Evolutionary conservation across 1,140 invertebrate species (phyloP).

Genomic region (Macrosteles quadrilineatus): DNA sequence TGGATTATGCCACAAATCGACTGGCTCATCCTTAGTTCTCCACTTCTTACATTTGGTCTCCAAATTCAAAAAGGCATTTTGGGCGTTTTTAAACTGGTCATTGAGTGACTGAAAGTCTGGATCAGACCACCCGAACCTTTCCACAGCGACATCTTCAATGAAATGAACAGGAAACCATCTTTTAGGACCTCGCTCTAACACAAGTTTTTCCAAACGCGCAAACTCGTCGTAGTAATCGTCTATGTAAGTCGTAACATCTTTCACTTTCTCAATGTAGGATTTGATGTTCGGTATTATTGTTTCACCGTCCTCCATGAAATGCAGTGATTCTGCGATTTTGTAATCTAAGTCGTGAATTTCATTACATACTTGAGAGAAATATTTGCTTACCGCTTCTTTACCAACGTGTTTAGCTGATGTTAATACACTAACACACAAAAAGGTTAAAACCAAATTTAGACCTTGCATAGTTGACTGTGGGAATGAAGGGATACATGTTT

Average conservation of each 20-base stretch:
- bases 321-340: background rate
- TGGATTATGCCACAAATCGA: no score
- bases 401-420: background rate
- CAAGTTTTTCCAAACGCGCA: background rate
- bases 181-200: background rate
- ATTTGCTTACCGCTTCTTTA: slow-evolving; percentile 2
- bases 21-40: background rate
- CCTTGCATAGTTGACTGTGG: no score
- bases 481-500: no score
- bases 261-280: background rate
- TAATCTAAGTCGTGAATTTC: background rate
- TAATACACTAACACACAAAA: no score
- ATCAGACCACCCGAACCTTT: background rate
- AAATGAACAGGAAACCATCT: background rate
- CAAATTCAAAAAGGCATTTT: background rate
- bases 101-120: background rate
- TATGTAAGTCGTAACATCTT: background rate
- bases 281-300: background rate
- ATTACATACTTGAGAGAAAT: background rate
- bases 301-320: slow-evolving; percentile 11
- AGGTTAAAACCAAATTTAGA: no score
- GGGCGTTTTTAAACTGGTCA: background rate
- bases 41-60: slow-evolving; percentile 1
- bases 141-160: slow-evolving; percentile 1
- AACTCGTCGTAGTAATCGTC: slow-evolving; percentile 10